Evolutionary conservation across 2,888 invertebrate species (phyloP), one percentile per base, ranked within the genome.

Genomic region (Cryptocheilus praepositus): DNA sequence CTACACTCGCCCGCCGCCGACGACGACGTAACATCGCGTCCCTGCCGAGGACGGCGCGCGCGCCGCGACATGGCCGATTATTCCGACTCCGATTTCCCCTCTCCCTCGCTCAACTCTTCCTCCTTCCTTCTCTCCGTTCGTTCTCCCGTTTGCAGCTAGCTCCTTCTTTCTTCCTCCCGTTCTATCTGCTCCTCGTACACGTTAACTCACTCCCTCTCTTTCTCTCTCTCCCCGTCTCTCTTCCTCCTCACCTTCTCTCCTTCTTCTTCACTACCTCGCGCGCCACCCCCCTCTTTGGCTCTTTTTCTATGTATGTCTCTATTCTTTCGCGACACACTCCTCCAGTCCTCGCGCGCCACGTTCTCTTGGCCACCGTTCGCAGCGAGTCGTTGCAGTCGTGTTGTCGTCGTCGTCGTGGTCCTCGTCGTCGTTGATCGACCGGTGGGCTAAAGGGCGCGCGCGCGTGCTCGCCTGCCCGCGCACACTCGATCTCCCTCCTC

Each of bases 1-100:
- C 53, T 70, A 65, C 66, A 67, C 68, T 66, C 72, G 78, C 66
- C 73, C 72, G 64, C 58, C 65, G 74, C 53, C 70, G 75, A 71
- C 70, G 76, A 69, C 79, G 72, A 76, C 77, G 77, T 79, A 74
- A 67, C 75, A 74, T 81, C 73, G 75, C 81, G 76, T 74, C 65
- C 70, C 70, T 64, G 51, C 67, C 71, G 63, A 67, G 71, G 63
- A 67, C 71, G 67, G 67, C 71, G 67, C 73, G 49, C 66, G 73
- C 69, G 65, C 73, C 49, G 8, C 49, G 49, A 69, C 73, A 72
- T 72, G 66, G 63, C 73, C 73, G 59, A 66, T 60, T 58, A 73
- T 70, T 67, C 61, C 69, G 69, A 67, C 70, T 69, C 70, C 62
- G 59, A 62, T 68, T 25, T 19, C 53, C 21, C 53, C 21, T 22